Conservation (phyloP, 2,113 vertebrate species). For the Equus quagga region DNA sequence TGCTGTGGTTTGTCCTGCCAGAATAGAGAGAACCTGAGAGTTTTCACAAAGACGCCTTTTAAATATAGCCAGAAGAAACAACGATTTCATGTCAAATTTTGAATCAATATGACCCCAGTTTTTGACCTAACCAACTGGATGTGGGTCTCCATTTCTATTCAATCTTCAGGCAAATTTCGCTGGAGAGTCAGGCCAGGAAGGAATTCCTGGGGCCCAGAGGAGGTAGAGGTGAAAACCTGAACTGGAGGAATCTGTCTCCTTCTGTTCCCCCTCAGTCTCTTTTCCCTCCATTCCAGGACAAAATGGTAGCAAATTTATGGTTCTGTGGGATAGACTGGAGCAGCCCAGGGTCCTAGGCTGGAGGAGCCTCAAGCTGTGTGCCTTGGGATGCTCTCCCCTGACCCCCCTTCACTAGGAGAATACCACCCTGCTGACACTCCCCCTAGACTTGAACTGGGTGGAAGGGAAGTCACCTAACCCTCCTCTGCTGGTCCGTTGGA, state of each 20-base stretch:
- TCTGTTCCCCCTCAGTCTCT: neutral
- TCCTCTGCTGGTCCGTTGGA: neutral
- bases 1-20: slow-evolving; percentile 9
- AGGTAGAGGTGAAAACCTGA: neutral
- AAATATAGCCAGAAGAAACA: slow-evolving; percentile 29
- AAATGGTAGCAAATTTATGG: neutral
- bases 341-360: neutral
- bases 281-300: neutral
- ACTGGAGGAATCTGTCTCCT: neutral
- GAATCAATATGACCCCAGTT: neutral
- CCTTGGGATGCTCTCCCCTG: neutral
- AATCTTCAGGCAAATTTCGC: neutral
- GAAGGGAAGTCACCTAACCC: neutral
- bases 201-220: slow-evolving; percentile 31
- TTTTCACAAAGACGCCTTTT: slow-evolving; percentile 43
- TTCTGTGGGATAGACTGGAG: neutral
- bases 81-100: slow-evolving; percentile 12
- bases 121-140: neutral
- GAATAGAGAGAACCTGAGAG: slow-evolving; percentile 38
- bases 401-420: neutral
- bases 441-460: neutral
- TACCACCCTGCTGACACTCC: neutral
- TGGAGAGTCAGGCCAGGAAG: neutral
- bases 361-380: neutral
- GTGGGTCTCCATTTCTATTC: neutral